These are phyloP conservation scores for Phalanger gymnotis DNA, from an alignment of 2,797 vertebrate genomes.

Conservation along the genomic window DNA sequence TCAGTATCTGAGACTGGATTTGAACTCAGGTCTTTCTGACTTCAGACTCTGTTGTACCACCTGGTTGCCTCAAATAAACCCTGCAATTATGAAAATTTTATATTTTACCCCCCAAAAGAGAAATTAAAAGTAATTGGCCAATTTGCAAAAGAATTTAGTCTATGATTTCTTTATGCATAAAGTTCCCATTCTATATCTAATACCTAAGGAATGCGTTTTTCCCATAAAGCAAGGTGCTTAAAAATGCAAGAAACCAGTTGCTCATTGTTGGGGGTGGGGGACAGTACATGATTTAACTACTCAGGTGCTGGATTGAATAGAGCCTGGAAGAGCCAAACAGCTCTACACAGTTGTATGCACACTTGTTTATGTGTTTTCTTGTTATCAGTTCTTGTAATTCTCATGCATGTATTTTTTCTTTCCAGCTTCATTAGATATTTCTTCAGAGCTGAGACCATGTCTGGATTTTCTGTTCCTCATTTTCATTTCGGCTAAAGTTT, in stretches of 20 bases:
- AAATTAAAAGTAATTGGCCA: background rate
- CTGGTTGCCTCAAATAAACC: background rate
- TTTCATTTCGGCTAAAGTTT: background rate
- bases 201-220: background rate
- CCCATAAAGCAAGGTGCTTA: background rate
- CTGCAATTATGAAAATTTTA: background rate
- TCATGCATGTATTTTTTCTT: background rate
- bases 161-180: background rate
- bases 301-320: background rate
- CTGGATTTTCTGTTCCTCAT: constrained; percentile 1
- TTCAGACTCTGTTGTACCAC: background rate
- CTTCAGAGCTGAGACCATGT: background rate
- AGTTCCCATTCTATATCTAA: background rate
- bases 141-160: background rate
- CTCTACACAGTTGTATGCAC: background rate
- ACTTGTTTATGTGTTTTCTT: background rate
- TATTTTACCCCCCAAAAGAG: background rate
- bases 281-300: background rate
- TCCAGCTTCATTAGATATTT: background rate
- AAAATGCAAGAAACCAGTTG: background rate
- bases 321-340: background rate
- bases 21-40: background rate
- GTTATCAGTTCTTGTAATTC: background rate
- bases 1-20: background rate
- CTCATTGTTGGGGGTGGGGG: background rate